Percentiles rank a stretch among this genome's conserved stretches.
These are phyloP conservation scores for Neocrepidodera transversa DNA, from an alignment of 2,888 invertebrate species.

Conservation along the genomic window DNA sequence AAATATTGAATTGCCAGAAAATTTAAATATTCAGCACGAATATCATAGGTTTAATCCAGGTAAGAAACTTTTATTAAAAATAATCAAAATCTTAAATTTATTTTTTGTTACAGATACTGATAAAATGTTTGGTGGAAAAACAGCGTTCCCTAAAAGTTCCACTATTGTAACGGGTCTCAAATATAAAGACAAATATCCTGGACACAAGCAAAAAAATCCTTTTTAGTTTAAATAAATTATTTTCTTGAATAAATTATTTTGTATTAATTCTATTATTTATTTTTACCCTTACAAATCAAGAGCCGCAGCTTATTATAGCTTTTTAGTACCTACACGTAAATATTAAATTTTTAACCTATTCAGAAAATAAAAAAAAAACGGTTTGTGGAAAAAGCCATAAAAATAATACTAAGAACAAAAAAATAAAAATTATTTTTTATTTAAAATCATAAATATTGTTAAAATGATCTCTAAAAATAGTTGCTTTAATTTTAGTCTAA, in stretches of 20 bases:
- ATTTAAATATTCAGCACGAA: slow-evolving; percentile 83
- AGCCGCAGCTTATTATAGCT: too few species aligned
- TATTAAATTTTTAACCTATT: too few species aligned
- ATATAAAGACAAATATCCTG: slow-evolving; percentile 81
- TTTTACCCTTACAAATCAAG: too few species aligned
- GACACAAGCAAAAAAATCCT: slow-evolving; percentile 64
- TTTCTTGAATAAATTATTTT: background rate
- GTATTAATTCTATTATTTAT: too few species aligned
- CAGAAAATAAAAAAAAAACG: too few species aligned
- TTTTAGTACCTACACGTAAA: too few species aligned
- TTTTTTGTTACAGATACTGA: slow-evolving; percentile 67
- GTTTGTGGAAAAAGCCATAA: too few species aligned
- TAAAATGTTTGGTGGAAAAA: slow-evolving; percentile 74
- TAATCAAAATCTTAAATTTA: slow-evolving; percentile 3
- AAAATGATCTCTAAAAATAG: too few species aligned
- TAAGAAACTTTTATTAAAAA: slow-evolving; percentile 47
- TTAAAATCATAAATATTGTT: too few species aligned
- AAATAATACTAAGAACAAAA: background rate
- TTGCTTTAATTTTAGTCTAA: too few species aligned
- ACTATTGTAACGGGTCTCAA: slow-evolving; percentile 85
- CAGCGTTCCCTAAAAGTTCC: slow-evolving; percentile 86
- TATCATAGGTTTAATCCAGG: slow-evolving; percentile 85
- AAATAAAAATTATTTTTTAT: background rate
- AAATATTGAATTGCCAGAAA: slow-evolving; percentile 80
- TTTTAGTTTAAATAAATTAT: background rate